phyloP scores from a whole-genome alignment of 2,888 invertebrate species.

The Saturnia japonica region DNA sequence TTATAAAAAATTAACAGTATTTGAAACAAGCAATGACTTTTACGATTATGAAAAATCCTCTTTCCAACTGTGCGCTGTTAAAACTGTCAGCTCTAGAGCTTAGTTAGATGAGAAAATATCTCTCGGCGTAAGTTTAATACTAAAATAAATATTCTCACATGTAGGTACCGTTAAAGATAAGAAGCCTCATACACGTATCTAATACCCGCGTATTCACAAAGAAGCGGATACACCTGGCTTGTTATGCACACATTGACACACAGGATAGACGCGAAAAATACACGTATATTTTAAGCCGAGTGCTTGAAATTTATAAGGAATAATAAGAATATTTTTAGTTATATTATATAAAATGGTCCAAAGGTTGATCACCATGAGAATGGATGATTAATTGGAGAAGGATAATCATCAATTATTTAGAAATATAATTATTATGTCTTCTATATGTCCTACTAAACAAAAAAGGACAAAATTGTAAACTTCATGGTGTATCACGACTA shows the following conservation, averaged over 20 bases:
- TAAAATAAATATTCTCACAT: conserved; percentile 8
- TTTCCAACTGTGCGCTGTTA: not conserved
- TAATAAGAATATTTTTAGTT: not conserved
- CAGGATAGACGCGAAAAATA: conserved; percentile 7
- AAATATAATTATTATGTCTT: too few relatives aligned
- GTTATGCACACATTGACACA: not conserved
- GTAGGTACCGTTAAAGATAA: conserved; percentile 7
- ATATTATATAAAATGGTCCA: not conserved
- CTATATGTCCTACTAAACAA: too few relatives aligned
- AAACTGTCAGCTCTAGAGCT: conserved; percentile 1
- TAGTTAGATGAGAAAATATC: conserved; percentile 14
- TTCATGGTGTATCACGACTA: too few relatives aligned
- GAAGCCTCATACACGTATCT: not conserved
- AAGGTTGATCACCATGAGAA: not conserved
- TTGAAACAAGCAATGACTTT: conserved; percentile 16
- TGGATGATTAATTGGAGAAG: too few relatives aligned
- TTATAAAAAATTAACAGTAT: not conserved
- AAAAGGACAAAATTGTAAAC: too few relatives aligned
- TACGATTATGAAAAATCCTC: conserved; percentile 11
- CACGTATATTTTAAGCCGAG: not conserved
- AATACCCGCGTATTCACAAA: conserved; percentile 6
- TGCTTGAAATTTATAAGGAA: not conserved
- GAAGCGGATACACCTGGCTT: conserved; percentile 14
- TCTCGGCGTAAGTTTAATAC: conserved; percentile 7
- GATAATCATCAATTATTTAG: not conserved